These are phyloP conservation scores for Ginglymostoma cirratum DNA, from an alignment of 2,113 vertebrate species.

Conservation along the genomic window DNA sequence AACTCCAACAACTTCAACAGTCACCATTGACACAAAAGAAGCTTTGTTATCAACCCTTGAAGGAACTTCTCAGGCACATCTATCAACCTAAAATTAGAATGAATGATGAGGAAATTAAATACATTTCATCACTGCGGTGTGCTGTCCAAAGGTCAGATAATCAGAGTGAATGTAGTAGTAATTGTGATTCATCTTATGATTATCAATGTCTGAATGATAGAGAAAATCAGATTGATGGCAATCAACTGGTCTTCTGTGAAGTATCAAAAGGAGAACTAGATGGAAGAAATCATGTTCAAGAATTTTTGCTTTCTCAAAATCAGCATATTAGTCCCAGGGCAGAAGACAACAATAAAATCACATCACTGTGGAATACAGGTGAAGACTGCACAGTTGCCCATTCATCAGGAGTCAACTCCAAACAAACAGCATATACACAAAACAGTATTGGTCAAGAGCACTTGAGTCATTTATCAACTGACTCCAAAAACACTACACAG, in stretches of 20 bases:
- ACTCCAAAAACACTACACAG: slow-evolving; percentile 39
- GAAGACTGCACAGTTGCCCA: slow-evolving; percentile 37
- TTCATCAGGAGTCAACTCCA: slow-evolving; percentile 42
- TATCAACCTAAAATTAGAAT: slow-evolving; percentile 24
- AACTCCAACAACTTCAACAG: slow-evolving; percentile 67
- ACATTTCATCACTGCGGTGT: not conserved
- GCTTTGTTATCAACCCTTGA: slow-evolving; percentile 52
- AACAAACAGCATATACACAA: slow-evolving; percentile 61
- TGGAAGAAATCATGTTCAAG: not conserved
- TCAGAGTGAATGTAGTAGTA: not conserved
- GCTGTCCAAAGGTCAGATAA: not conserved
- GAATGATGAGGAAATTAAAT: not conserved
- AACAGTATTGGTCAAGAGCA: slow-evolving; percentile 44
- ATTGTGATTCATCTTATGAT: not conserved
- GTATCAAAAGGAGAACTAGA: slow-evolving; percentile 43
- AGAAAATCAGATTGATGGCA: slow-evolving; percentile 12
- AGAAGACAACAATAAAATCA: slow-evolving; percentile 39
- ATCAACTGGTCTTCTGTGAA: not conserved
- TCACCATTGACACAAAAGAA: slow-evolving; percentile 61
- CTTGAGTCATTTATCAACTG: slow-evolving; percentile 36
- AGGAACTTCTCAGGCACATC: slow-evolving; percentile 50
- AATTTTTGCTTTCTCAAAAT: slow-evolving; percentile 25
- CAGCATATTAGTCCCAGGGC: slow-evolving; percentile 37
- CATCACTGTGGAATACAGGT: slow-evolving; percentile 46
- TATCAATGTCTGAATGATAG: not conserved